Evolutionary conservation across 1,140 invertebrate genomes (phyloP), one percentile per base, ranked within the genome.

Genomic region (Anthonomus grandis): DNA sequence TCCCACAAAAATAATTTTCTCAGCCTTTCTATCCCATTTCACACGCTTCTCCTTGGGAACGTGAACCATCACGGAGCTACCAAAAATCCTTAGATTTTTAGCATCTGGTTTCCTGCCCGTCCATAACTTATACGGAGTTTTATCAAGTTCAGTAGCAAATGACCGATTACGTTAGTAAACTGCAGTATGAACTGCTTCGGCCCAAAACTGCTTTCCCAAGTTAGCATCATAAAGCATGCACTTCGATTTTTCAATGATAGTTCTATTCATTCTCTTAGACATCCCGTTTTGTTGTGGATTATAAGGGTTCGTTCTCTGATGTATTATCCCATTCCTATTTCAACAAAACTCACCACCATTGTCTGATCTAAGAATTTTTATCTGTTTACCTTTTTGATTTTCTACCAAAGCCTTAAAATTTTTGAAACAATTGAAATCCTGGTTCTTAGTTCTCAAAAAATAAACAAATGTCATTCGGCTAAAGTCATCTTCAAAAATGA

Each of bases 281-380:
- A 60, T 62, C 4, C 75, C 75, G 62, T 80, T 81, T 50, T 76
- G 69, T 63, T 80, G 59, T 0, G 75, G 73, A 3, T 69, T 74
- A 53, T 78, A 78, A n/a, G n/a, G n/a, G n/a, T n/a, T n/a, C n/a
- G n/a, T n/a, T n/a, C n/a, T n/a, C n/a, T n/a, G n/a, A n/a, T n/a
- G n/a, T n/a, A n/a, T n/a, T n/a, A n/a, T n/a, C 2, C 27, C 27
- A 31, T 31, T 31, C n/a, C n/a, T n/a, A n/a, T n/a, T n/a, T n/a
- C 27, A 8, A 31, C 27, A 31, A 31, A 31, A 31, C 27, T 31
- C 6, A 31, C 27, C 6, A 31, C 27, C 27, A 31, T 8, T 31
- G 27, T 31, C n/a, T 31, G 27, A 31, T 31, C 27, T 8, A 6
- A 31, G n/a, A 31, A 31, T n/a, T 31, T 31, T 31, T 31, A n/a